Base-by-base conservation (phyloP, 2,888 invertebrate genomes). In the Exephanes ischioxanthus region DNA sequence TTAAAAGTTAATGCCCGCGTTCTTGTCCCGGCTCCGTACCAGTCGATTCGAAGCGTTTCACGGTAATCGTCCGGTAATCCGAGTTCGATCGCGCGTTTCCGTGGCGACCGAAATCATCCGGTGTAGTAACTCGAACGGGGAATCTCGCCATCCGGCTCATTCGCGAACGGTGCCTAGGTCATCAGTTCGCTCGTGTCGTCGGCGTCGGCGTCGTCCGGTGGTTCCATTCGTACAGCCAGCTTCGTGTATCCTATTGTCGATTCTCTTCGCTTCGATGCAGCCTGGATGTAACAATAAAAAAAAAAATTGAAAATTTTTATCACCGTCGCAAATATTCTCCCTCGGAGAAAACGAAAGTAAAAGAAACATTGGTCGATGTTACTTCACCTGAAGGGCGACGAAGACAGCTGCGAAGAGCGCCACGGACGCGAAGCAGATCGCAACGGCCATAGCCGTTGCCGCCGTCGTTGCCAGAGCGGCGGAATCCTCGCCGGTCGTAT, bases 381-480 rank as follows among this genome's bases (percentile, higher is more conserved):
- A 22, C 73, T 93, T 91, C 94, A 97, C 97, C 96, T 97, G 97
- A 90, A 97, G 94, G 81, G 96, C 95, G 88, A 97, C 95, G 91
- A 97, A 96, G 87, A 97, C 96, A 30, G 96, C 95, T 22, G 96
- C 95, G 93, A 97, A 97, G 78, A 97, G 94, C 0, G 96, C 95
- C 19, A 97, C 95, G 86, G 97, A 96, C 86, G 96, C 96, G 80
- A 97, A 95, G 92, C 97, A 97, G 80, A 95, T 96, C 79, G 96
- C 96, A 86, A 96, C 95, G 66, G 96, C 96, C 90, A 96, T 94
- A 67, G 96, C 96, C 11, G 96, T 96, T 70, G 97, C 95, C 90
- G 96, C 95, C 81, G 96, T 96, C 88, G 97, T 95, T 16, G 96
- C 95, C 41, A 93, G 87, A 4, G 92, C 89, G 30, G 91, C 89